These are phyloP conservation scores for Burhinus bistriatus DNA, from an alignment of 2,113 vertebrate genomes.

Conservation along the genomic window DNA sequence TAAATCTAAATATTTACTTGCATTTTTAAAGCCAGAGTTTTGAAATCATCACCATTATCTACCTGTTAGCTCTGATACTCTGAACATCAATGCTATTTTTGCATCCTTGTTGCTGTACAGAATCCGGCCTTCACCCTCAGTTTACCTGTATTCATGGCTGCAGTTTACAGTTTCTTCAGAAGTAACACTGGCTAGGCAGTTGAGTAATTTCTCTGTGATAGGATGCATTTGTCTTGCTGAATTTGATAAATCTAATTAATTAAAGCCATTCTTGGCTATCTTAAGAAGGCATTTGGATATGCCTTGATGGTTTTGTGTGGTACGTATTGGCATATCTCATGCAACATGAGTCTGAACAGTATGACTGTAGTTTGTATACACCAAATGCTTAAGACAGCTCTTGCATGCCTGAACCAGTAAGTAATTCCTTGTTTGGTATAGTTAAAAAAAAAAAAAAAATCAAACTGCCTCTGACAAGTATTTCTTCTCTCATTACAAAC, in stretches of 20 bases:
- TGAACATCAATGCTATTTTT: neutral
- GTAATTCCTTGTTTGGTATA: neutral
- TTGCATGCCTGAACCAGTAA: neutral
- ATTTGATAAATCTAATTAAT: neutral
- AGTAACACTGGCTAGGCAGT: neutral
- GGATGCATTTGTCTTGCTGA: neutral
- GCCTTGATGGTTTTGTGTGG: neutral
- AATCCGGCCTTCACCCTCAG: neutral
- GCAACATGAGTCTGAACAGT: neutral
- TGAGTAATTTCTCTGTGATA: neutral
- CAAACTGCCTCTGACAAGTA: neutral
- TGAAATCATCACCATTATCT: neutral
- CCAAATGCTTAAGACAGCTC: neutral
- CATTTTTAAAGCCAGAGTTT: conserved; percentile 1
- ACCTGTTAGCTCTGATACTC: neutral
- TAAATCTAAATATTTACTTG: neutral
- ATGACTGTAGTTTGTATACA: neutral
- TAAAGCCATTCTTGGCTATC: neutral
- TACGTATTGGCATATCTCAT: neutral
- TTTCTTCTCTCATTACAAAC: neutral
- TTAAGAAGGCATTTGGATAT: neutral
- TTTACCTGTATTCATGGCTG: neutral
- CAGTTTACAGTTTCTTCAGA: neutral
- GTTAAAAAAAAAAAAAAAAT: neutral
- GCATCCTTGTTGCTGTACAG: neutral